phyloP scores from a whole-genome alignment of 1,140 invertebrate species.

The Thaumatotibia leucotreta region DNA sequence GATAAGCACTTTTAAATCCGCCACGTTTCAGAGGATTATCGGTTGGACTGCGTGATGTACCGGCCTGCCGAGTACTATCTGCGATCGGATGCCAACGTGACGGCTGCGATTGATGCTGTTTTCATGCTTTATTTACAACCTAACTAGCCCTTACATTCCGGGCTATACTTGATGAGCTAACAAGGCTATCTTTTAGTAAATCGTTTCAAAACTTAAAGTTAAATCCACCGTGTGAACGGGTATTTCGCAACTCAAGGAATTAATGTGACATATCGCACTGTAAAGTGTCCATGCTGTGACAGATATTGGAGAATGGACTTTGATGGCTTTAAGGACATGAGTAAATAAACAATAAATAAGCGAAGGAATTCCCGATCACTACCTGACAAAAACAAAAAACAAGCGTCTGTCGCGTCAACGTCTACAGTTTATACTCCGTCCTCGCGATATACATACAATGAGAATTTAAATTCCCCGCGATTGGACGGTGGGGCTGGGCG shows the following conservation, averaged over 20 bases:
- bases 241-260: neutral
- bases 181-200: neutral
- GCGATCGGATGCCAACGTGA: constrained; percentile 6
- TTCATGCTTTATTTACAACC: neutral
- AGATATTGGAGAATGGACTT: neutral
- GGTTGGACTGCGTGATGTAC: constrained; percentile 26
- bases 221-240: neutral
- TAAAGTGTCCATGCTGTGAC: neutral
- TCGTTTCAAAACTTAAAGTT: neutral
- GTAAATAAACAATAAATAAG: neutral
- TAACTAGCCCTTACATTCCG: neutral
- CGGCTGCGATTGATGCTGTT: constrained; percentile 1
- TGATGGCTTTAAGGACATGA: neutral
- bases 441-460: constrained; percentile 73
- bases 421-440: constrained; percentile 64
- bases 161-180: neutral
- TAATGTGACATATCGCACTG: neutral
- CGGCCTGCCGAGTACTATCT: constrained; percentile 1
- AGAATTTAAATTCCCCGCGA: constrained; percentile 67
- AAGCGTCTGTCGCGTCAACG: constrained; percentile 31
- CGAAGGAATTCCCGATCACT: neutral
- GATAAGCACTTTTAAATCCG: constrained; percentile 63
- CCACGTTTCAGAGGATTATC: constrained; percentile 36
- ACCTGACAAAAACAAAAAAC: neutral
- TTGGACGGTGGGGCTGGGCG: constrained; percentile 59